These are phyloP conservation scores for Cochlearius cochlearius DNA, from an alignment of 2,113 vertebrate genomes.

Conservation along the genomic window DNA sequence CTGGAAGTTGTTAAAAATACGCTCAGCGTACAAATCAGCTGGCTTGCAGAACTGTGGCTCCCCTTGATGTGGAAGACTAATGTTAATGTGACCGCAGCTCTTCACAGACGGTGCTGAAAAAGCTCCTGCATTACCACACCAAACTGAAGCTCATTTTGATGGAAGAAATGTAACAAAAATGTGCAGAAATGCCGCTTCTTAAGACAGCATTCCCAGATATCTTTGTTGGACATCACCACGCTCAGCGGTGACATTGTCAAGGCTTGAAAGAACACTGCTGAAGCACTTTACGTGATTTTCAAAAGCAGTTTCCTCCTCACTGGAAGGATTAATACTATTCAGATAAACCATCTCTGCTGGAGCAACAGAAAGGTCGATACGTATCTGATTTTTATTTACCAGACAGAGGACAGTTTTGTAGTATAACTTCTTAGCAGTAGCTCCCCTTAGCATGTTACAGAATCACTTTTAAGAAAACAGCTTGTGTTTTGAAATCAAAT, in stretches of 20 bases:
- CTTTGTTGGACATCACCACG: background rate
- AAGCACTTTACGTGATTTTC: conserved; percentile 22
- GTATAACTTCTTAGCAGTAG: background rate
- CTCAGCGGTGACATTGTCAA: background rate
- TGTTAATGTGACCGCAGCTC: background rate
- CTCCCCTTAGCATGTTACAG: background rate
- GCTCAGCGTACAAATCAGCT: background rate
- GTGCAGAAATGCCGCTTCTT: background rate
- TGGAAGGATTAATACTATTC: conserved; percentile 11
- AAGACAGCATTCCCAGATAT: background rate
- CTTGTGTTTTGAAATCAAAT: conserved; percentile 2
- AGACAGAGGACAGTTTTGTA: background rate
- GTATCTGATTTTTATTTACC: conserved; percentile 8
- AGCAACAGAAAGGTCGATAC: conserved; percentile 17
- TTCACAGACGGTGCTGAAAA: conserved; percentile 5
- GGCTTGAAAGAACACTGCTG: background rate
- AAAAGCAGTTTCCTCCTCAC: background rate
- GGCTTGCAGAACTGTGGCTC: background rate
- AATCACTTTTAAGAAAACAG: background rate
- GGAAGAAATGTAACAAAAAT: background rate
- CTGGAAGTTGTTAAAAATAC: background rate
- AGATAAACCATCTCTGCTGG: conserved; percentile 14
- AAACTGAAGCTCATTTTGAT: background rate
- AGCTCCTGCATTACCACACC: conserved; percentile 4
- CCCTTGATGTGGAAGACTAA: background rate